Percentiles rank a stretch among this genome's conserved stretches.
phyloP scores from a whole-genome alignment of 2,888 invertebrate genomes.

The Latrodectus elegans region DNA sequence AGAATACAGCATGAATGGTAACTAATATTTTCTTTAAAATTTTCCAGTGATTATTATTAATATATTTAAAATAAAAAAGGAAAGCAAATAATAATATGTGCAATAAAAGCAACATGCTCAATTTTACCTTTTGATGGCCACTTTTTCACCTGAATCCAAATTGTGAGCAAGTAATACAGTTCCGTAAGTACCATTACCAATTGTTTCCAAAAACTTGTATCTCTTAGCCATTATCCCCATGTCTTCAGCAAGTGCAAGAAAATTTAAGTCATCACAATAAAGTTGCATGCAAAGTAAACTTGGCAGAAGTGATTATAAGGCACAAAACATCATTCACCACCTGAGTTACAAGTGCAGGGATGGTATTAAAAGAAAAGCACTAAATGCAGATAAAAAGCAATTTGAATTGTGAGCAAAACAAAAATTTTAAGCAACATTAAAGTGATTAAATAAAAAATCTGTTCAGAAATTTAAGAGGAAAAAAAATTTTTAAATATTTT shows the following conservation, averaged over 20 bases:
- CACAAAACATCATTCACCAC: constrained; percentile 58
- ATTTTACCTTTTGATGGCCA: constrained; percentile 71
- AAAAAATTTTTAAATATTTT: no score
- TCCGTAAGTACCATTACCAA: constrained; percentile 99
- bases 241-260: constrained; percentile 27
- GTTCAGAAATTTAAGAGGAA: no score
- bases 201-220: constrained; percentile 92
- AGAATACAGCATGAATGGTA: no score
- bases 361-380: constrained; percentile 19
- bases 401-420: not conserved
- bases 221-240: constrained; percentile 83
- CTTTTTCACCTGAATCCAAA: constrained; percentile 95
- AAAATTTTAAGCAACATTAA: not conserved
- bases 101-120: constrained; percentile 14
- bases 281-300: constrained; percentile 46
- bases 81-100: not conserved
- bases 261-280: constrained; percentile 34
- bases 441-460: not conserved
- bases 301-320: constrained; percentile 36
- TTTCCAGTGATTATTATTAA: no score
- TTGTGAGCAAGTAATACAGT: constrained; percentile 96
- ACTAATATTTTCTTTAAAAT: no score
- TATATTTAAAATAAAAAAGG: no score
- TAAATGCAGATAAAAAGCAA: not conserved
- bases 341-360: constrained; percentile 56